Evolutionary conservation across 2,113 vertebrate species (phyloP), one percentile per base, ranked within the genome.

Genomic region (Vidua chalybeata): DNA sequence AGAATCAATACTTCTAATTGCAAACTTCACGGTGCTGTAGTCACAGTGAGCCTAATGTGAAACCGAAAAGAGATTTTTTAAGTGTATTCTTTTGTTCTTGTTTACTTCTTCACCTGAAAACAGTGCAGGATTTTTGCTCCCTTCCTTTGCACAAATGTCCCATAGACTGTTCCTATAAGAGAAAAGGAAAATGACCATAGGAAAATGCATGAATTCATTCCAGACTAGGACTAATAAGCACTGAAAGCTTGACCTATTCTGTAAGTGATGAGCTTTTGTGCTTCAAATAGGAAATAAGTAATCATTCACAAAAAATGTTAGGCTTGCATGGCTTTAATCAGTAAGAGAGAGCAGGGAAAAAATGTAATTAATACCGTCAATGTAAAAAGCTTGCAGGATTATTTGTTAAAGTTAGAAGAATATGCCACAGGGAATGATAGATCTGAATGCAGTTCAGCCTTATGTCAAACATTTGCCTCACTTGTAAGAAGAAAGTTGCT

Each of bases 401-500:
- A 91, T 95, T 97, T 96, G 84, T 91, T 93, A 95, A 78, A 86
- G 93, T 92, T 61, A 90, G 63, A 89, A 72, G 80, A 97, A 49
- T 94, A 96, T 94, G 81, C 64, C 94, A 95, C 45, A 87, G 86
- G 87, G 79, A 84, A 91, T 96, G 97, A 97, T 95, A 93, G 87
- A 87, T 91, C 85, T 94, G 92, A 97, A 88, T 84, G 84, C 71
- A 94, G 88, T 95, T 77, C 96, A 96, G 93, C 72, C 87, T 97
- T 89, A 93, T 96, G 88, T 97, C 95, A 98, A 98, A 97, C 92
- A 96, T 74, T 97, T 95, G 95, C 84, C 86, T 97, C 91, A 72
- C 95, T 97, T 95, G 66, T 88, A 95, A 95, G 89, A 96, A 95
- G 74, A 91, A 97, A 97, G 72, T 94, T 95, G 93, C 92, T 97